phyloP scores from a whole-genome alignment of 2,797 vertebrate species.

The Gymnodraco acuticeps region DNA sequence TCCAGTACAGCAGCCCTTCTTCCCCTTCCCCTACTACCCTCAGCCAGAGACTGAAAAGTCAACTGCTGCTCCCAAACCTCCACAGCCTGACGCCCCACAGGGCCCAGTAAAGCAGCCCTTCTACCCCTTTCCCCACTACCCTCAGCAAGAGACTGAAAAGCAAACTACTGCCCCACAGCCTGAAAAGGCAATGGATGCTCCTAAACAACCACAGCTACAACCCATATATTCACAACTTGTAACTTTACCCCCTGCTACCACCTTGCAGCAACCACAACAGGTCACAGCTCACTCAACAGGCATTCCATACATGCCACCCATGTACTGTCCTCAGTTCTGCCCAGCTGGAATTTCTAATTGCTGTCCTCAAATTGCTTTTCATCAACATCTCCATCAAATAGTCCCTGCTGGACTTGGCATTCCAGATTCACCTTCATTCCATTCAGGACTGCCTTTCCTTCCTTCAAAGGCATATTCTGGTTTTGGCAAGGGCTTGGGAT shows the following conservation, averaged over 20 bases:
- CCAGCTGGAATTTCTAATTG: constrained; percentile 61
- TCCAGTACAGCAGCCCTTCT: neutral
- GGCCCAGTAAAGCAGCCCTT: neutral
- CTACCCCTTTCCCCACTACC: neutral
- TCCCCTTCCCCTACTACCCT: neutral
- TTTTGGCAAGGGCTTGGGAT: neutral
- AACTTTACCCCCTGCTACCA: neutral
- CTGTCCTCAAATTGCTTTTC: constrained; percentile 75
- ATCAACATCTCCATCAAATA: constrained; percentile 77
- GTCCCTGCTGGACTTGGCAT: constrained; percentile 27
- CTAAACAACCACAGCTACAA: neutral
- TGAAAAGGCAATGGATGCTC: neutral
- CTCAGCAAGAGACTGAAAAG: neutral
- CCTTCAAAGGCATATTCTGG: constrained; percentile 10
- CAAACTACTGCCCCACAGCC: neutral
- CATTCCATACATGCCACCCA: neutral
- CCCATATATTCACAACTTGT: constrained; percentile 1
- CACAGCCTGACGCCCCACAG: neutral
- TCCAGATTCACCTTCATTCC: neutral
- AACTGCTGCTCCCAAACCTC: neutral
- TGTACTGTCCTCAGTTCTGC: constrained; percentile 59
- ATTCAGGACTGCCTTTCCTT: constrained; percentile 27
- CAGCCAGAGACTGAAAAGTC: neutral
- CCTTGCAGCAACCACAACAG: constrained; percentile 10
- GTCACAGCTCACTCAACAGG: neutral